Evolutionary conservation across 2,113 vertebrate species (phyloP).

Genomic region (Lagopus leucura): DNA sequence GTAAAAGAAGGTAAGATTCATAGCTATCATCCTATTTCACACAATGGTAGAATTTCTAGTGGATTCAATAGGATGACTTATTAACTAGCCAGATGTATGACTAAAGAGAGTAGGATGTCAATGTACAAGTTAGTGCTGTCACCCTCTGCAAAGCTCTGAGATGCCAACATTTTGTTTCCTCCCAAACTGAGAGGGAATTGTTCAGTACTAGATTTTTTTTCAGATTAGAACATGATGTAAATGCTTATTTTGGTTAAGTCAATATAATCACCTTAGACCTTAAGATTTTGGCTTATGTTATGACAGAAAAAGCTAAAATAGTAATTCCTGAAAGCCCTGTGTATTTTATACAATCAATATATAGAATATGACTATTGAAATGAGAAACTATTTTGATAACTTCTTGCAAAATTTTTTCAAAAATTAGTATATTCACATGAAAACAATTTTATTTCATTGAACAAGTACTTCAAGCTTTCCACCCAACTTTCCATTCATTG

Average conservation of each 20-base stretch:
- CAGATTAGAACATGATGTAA: not conserved
- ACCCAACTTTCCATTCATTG: not conserved
- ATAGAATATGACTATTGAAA: not conserved
- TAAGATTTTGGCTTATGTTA: not conserved
- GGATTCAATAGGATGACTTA: not conserved
- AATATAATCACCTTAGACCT: not conserved
- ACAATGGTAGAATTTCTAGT: not conserved
- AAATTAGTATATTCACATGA: not conserved
- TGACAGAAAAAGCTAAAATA: not conserved
- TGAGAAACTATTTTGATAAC: not conserved
- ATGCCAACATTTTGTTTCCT: not conserved
- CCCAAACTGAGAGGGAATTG: not conserved
- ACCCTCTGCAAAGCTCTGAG: not conserved
- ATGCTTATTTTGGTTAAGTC: not conserved
- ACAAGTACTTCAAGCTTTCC: not conserved
- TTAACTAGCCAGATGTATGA: fast-evolving
- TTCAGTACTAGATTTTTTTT: not conserved
- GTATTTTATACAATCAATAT: not conserved
- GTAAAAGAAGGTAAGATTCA: not conserved
- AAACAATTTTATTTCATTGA: not conserved
- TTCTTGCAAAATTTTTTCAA: not conserved
- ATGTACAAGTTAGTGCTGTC: not conserved
- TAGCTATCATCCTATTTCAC: not conserved
- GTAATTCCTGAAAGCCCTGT: not conserved
- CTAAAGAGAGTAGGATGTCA: fast-evolving